phyloP scores from a whole-genome alignment of 2,888 invertebrate genomes.

The Agonopterix alstromeriana region DNA sequence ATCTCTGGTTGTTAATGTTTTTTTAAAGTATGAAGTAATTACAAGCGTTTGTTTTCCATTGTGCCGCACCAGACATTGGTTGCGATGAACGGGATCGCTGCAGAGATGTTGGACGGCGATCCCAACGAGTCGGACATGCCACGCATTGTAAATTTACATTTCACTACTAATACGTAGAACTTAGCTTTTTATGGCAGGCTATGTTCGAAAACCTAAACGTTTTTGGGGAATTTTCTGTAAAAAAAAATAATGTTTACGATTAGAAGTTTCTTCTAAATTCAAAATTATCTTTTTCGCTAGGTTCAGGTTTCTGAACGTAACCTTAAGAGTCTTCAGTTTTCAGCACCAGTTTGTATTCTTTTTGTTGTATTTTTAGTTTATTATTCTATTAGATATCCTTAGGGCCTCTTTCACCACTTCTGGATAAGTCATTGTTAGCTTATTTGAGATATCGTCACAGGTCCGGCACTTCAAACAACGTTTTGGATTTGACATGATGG shows the following conservation, averaged over 20 bases:
- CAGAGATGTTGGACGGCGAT: conserved; percentile 52
- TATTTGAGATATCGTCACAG: too few relatives aligned
- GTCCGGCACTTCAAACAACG: too few relatives aligned
- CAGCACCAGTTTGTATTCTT: conserved; percentile 15
- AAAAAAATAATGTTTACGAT: conserved; percentile 2
- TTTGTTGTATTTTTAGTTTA: conserved; percentile 15
- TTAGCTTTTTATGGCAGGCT: conserved; percentile 60
- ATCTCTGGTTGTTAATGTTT: too few relatives aligned
- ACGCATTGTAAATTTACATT: conserved; percentile 46
- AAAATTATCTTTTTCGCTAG: conserved; percentile 25
- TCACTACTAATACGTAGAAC: conserved; percentile 51
- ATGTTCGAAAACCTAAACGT: conserved; percentile 69
- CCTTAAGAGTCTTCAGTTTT: conserved; percentile 36
- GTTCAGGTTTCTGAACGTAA: conserved; percentile 73
- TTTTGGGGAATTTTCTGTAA: conserved; percentile 13
- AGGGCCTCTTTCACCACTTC: too few relatives aligned
- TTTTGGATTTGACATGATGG: too few relatives aligned
- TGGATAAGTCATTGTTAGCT: too few relatives aligned
- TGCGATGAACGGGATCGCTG: conserved; percentile 67
- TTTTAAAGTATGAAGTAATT: too few relatives aligned
- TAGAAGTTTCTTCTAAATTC: conserved; percentile 6
- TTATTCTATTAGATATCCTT: conserved; percentile 9
- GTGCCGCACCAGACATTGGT: conserved; percentile 64
- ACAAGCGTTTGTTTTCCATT: conserved; percentile 46
- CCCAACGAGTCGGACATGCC: conserved; percentile 51